A percentile compares a stretch with the other conserved stretches of the same genome.
These are phyloP conservation scores for Hemicordylus capensis DNA, from an alignment of 2,113 vertebrate genomes.

Conservation along the genomic window DNA sequence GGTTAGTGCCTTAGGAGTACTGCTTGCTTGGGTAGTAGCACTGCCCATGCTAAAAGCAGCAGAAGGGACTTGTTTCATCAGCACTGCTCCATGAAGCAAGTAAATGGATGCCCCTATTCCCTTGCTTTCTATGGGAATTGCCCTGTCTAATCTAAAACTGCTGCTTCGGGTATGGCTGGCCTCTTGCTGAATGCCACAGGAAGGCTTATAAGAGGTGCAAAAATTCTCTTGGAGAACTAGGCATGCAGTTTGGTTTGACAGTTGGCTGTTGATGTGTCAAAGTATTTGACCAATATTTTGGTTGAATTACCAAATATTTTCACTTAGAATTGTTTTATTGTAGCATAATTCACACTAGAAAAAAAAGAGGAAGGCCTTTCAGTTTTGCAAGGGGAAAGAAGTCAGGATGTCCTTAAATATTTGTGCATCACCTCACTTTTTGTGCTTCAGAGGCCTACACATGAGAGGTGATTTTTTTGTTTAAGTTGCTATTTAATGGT, in stretches of 20 bases:
- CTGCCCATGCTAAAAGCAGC: not conserved
- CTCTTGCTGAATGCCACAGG: not conserved
- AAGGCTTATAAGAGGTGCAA: not conserved
- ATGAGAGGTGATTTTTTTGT: not conserved
- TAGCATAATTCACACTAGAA: not conserved
- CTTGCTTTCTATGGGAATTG: not conserved
- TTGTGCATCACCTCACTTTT: not conserved
- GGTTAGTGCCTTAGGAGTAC: not conserved
- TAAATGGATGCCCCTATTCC: not conserved
- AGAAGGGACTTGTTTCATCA: not conserved
- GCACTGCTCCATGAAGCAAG: not conserved
- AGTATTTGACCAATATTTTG: not conserved
- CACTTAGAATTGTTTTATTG: not conserved
- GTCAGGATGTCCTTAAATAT: too few species aligned
- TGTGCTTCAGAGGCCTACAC: not conserved
- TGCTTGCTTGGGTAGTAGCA: not conserved
- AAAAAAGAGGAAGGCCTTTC: not conserved
- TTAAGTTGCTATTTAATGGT: not conserved
- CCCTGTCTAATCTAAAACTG: not conserved
- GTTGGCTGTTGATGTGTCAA: not conserved
- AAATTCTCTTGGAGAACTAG: not conserved
- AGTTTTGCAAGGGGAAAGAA: not conserved
- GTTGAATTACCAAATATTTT: not conserved
- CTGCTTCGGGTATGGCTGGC: not conserved
- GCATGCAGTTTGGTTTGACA: not conserved